These are phyloP conservation scores for Sciurus niger DNA, from an alignment of 2,113 vertebrate genomes.

Conservation along the genomic window DNA sequence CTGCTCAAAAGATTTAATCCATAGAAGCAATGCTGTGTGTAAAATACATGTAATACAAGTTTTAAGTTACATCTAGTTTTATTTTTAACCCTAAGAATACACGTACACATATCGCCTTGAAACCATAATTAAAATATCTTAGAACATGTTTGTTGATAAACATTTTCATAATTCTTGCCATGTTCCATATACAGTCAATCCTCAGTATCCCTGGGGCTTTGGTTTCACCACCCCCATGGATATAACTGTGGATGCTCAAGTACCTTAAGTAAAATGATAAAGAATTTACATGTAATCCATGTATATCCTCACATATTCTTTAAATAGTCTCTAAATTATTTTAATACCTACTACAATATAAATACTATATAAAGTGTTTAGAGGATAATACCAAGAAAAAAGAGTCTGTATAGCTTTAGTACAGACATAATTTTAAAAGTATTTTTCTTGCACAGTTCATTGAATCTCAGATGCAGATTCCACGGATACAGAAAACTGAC, in stretches of 20 bases:
- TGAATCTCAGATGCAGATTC: background rate
- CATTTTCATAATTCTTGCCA: background rate
- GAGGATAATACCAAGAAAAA: background rate
- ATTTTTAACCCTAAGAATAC: slow-evolving; percentile 31
- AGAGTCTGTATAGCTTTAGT: background rate
- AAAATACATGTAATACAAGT: background rate
- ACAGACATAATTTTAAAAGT: background rate
- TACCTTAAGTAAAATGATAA: background rate
- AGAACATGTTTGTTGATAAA: background rate
- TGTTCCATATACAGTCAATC: background rate
- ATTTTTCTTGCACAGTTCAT: background rate
- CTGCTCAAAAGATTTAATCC: background rate
- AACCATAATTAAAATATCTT: background rate
- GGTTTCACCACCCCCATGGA: background rate
- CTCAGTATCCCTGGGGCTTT: background rate
- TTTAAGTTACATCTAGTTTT: background rate
- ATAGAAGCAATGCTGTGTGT: background rate
- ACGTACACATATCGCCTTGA: background rate
- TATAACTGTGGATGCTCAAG: background rate
- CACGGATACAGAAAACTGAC: background rate
- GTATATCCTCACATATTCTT: background rate
- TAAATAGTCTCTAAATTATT: background rate
- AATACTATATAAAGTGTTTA: background rate
- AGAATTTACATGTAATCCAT: background rate
- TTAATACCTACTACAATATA: background rate